A percentile compares a stretch with the other conserved stretches of the same genome.
Evolutionary conservation across 2,797 vertebrate species (phyloP).

Genomic region (Kryptopterus vitreolus): DNA sequence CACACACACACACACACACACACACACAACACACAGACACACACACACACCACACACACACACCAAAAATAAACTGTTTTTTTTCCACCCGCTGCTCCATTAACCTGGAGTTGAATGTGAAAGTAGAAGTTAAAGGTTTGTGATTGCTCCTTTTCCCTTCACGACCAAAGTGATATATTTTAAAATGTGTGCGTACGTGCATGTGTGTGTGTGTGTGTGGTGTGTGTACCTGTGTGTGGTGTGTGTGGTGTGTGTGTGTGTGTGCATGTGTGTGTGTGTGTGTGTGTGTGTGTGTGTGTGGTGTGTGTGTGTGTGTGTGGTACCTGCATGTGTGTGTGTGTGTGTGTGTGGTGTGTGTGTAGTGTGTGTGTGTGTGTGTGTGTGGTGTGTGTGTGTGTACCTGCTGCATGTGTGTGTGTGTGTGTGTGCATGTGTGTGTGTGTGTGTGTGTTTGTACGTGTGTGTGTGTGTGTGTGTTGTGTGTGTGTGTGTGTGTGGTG

Average conservation of each 20-base stretch:
- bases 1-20: conserved; percentile 22
- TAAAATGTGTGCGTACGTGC: background rate
- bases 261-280: background rate
- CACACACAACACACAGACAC: background rate
- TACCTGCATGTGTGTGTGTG: too few relatives aligned
- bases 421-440: background rate
- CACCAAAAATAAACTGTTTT: background rate
- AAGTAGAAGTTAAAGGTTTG: conserved; percentile 16
- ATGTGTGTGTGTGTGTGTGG: too few relatives aligned
- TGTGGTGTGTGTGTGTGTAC: conserved; percentile 1
- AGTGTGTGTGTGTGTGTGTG: too few relatives aligned
- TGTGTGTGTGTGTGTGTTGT: too few relatives aligned
- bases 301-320: too few relatives aligned
- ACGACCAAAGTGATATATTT: background rate
- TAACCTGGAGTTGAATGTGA: background rate
- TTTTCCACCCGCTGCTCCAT: background rate
- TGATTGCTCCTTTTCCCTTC: background rate
- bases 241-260: background rate
- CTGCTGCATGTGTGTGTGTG: too few relatives aligned
- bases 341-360: too few relatives aligned
- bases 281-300: conserved; percentile 6
- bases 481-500: conserved; percentile 7
- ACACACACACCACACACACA: conserved; percentile 19
- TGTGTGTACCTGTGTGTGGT: conserved; percentile 6
- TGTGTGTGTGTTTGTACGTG: conserved; percentile 29